A percentile compares a stretch with the other conserved stretches of the same genome.
These are phyloP conservation scores for Homarus gammarus DNA, from an alignment of 2,888 invertebrate species.

Conservation along the genomic window DNA sequence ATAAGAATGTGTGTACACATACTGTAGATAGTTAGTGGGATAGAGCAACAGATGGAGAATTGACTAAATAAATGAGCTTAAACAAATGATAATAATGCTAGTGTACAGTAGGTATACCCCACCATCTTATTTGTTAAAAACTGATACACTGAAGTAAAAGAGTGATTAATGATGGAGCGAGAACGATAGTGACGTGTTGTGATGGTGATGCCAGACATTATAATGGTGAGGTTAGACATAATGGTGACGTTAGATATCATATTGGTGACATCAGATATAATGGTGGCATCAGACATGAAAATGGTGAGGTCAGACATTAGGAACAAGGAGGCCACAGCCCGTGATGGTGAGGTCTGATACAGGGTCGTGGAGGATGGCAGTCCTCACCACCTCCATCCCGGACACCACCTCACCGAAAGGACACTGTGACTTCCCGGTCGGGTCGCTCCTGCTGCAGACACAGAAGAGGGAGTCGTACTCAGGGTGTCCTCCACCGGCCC, in stretches of 20 bases:
- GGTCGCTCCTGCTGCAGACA: slow-evolving; percentile 22
- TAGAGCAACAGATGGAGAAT: too few relatives aligned
- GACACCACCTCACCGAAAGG: slow-evolving; percentile 22
- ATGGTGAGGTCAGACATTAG: not conserved
- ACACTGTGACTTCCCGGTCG: slow-evolving; percentile 15
- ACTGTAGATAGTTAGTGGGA: too few relatives aligned
- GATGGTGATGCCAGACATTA: not conserved
- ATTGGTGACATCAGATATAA: not conserved
- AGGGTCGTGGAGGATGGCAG: not conserved
- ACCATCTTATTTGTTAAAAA: too few relatives aligned
- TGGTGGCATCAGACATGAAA: not conserved
- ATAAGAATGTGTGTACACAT: too few relatives aligned
- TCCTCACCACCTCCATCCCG: slow-evolving; percentile 25
- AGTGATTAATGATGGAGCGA: too few relatives aligned
- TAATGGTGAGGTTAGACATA: not conserved
- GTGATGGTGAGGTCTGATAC: slow-evolving; percentile 4
- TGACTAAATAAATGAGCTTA: too few relatives aligned
- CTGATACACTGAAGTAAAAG: too few relatives aligned
- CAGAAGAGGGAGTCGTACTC: slow-evolving; percentile 36
- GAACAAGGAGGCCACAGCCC: not conserved
- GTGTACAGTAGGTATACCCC: too few relatives aligned
- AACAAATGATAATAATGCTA: too few relatives aligned
- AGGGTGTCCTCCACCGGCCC: slow-evolving; percentile 9
- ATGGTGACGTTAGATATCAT: not conserved
- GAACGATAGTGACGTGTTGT: too few relatives aligned